Evolutionary conservation across 2,888 invertebrate genomes (phyloP), one percentile per base, ranked within the genome.

Genomic region (Spisula subtruncata): DNA sequence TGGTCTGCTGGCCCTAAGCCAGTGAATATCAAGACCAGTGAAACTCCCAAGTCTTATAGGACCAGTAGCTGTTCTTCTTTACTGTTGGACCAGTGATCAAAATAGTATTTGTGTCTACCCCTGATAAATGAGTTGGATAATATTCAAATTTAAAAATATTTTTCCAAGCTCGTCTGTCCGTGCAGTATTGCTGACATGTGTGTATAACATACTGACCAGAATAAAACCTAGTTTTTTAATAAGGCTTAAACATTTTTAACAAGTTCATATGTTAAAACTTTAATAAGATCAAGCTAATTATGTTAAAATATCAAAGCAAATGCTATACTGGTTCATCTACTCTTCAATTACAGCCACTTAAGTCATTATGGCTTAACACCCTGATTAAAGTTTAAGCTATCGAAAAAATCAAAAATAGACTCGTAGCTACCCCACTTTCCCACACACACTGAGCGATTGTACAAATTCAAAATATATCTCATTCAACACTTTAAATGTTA

Each of bases 381-480:
- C 60, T 4, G 5, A 51, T 51, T 51, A 10, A 66, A 66, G 10
- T 25, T 25, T 2, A 66, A 66, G 60, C 60, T 25, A 10, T 25
- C 0, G 25, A 66, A 25, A 25, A 41, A 4, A 10, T 25, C 0
- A 66, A 66, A 25, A 25, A 41, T 41, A 41, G 20, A 25, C 6
- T 6, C 18, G 25, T 25, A 66, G 20, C 60, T 66, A n/a, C 25
- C 20, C 60, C n/a, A 66, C 60, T 66, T 66, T 66, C 60, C 60
- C 60, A 66, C 60, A 66, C 60, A 66, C 60, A 25, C 25, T n/a
- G 25, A 25, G 25, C 60, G 25, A 66, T 25, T 4, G 25, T 25
- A 25, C 18, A n/a, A n/a, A n/a, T n/a, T n/a, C n/a, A n/a, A 56
- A n/a, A 66, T n/a, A 66, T 66, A 66, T 66, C 60, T 66, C n/a